A percentile compares a stretch with the other conserved stretches of the same genome.
phyloP scores from a whole-genome alignment of 2,888 invertebrate genomes.

The Nomada lathburiana region DNA sequence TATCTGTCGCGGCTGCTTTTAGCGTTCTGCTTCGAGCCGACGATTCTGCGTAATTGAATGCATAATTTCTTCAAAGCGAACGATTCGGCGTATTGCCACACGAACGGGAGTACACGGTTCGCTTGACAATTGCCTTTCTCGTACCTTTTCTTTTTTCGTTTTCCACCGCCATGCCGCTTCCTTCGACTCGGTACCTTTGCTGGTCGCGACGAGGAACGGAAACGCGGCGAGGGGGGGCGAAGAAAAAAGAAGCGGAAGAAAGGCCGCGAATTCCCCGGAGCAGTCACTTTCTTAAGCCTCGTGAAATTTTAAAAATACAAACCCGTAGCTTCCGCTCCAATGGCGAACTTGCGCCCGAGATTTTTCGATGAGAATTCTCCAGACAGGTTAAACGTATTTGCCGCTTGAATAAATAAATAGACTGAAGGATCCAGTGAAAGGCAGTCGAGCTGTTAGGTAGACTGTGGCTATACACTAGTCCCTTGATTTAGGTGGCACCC shows the following conservation, averaged over 20 bases:
- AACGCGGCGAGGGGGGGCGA: neutral
- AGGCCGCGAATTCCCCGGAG: conserved; percentile 21
- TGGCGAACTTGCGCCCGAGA: conserved; percentile 21
- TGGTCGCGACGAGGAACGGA: neutral
- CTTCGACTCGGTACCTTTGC: conserved; percentile 6
- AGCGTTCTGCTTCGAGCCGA: conserved; percentile 14
- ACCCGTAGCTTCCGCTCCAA: neutral
- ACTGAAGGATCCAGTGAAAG: conserved; percentile 7
- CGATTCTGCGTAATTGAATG: conserved; percentile 38
- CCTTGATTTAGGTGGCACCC: too few relatives aligned
- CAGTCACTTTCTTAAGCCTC: conserved; percentile 19
- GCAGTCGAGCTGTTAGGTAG: neutral
- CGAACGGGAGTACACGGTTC: neutral
- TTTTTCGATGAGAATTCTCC: conserved; percentile 30
- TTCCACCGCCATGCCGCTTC: neutral
- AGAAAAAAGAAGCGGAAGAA: neutral
- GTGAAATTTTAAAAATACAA: conserved; percentile 43
- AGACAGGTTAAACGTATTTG: conserved; percentile 28
- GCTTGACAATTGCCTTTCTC: conserved; percentile 13
- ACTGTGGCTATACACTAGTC: neutral
- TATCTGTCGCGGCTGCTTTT: conserved; percentile 31
- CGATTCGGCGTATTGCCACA: conserved; percentile 7
- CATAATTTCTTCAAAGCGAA: conserved; percentile 26
- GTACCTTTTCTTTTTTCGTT: too few relatives aligned
- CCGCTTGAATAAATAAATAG: conserved; percentile 35